Evolutionary conservation across 2,888 invertebrate genomes (phyloP).

Genomic region (Hipparchia sbordonii): DNA sequence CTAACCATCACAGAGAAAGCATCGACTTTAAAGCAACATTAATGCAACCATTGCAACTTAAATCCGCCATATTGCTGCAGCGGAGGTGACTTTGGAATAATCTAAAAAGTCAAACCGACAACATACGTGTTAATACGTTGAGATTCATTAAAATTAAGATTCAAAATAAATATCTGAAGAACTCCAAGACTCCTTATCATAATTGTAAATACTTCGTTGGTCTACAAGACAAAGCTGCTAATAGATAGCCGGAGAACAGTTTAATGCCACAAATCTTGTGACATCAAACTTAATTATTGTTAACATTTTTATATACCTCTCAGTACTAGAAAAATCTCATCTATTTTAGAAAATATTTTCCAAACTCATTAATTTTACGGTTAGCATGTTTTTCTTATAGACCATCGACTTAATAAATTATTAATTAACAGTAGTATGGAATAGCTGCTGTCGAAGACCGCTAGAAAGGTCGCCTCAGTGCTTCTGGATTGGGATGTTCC

Average conservation of each 20-base stretch:
- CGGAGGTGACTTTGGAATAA: constrained; percentile 51
- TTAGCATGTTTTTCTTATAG: too few species aligned
- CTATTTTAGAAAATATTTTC: too few species aligned
- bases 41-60: constrained; percentile 51
- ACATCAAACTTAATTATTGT: too few species aligned
- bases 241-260: too few species aligned
- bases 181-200: constrained; percentile 72
- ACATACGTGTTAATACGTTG: constrained; percentile 57
- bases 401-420: constrained; percentile 67
- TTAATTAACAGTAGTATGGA: constrained; percentile 80
- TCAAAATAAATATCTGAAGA: constrained; percentile 70
- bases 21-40: constrained; percentile 61
- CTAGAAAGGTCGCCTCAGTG: constrained; percentile 64
- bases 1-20: constrained; percentile 69
- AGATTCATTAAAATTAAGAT: constrained; percentile 74
- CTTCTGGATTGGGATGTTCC: constrained; percentile 91
- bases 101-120: constrained; percentile 57
- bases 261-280: too few species aligned
- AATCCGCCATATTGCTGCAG: constrained; percentile 58
- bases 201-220: constrained; percentile 61
- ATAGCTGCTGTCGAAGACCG: constrained; percentile 70
- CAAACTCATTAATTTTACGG: too few species aligned
- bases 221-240: too few species aligned
- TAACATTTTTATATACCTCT: too few species aligned
- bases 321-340: too few species aligned